Evolutionary conservation across 2,797 vertebrate species (phyloP), one percentile per base, ranked within the genome.

Genomic region (Hirundo rustica): DNA sequence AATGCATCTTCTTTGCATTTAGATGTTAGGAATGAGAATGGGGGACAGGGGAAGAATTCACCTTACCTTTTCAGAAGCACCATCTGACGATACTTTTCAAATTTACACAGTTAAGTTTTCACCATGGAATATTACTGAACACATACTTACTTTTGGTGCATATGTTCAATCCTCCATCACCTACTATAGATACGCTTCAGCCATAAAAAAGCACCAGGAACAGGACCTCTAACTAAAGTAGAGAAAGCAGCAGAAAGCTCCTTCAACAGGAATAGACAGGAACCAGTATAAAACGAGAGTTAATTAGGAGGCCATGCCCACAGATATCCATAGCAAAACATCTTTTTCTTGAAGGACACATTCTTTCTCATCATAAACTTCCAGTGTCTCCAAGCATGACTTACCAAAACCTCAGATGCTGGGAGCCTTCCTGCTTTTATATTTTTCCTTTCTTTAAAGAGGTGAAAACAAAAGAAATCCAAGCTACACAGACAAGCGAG

Each of bases 1-100:
- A 51, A 89, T 72, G 16, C 1, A 40, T 27, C 6, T 47, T 88
- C 21, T 42, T 55, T 58, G 34, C 42, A 72, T 93, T 77, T 38
- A 61, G 53, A 67, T 9, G 16, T 45, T 74, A 50, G 8, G 5
- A 61, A 54, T 22, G 4, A 89, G 27, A 65, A 86, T 3, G 8
- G 5, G 25, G 23, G 4, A 6, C 11, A 54, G 22, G 4, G 12
- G 13, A 68, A 32, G 53, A 80, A 85, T 48, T 71, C 36, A 67
- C 16, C 79, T 95, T 97, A 96, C 96, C 96, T 96, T 91, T 93
- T 76, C 68, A 94, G 79, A 84, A 75, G 60, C 55, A 74, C 15
- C 11, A 4, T 36, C 42, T 77, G 53, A 50, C 76, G 45, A 51
- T 40, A 45, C 62, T 78, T 80, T 87, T 51, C 77, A 94, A 40